Base-by-base conservation (phyloP, 2,113 vertebrate genomes). In the Argyrosomus japonicus region DNA sequence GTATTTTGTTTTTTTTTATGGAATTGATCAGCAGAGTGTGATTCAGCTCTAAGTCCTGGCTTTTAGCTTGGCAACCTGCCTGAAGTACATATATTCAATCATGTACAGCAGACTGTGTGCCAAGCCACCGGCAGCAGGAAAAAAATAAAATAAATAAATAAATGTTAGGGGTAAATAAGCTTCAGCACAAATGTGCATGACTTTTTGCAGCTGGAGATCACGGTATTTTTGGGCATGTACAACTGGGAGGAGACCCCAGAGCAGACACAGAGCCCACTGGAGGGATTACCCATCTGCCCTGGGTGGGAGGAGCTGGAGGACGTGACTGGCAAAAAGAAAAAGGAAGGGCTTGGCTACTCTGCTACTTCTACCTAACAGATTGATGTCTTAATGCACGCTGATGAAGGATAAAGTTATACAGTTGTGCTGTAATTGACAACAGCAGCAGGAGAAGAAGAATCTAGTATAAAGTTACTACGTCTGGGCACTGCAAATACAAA, bases 21-120 rank as follows among this genome's bases (percentile, higher is more conserved):
- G 7, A 47, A 53, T 5, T 53, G 43, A 78, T 73, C 27, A 25
- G 69, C 5, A 25, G 63, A 48, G 27, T 40, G 60, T 67, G 54
- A 68, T 54, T 60, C 47, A 54, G 32, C 54, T 56, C 53, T 17
- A 0, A 48, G 32, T 23, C 8, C 25, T 2, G 4, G 10, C 65
- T 61, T 56, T 56, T n/a, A 40, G 14, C 29, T 43, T 67, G 63
- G 69, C 51, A n/a, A 13, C 47, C 40, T 32, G 64, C 60, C 67
- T 73, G 21, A 68, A 50, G 62, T 63, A 32, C 40, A 74, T 68
- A 63, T 13, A 25, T 57, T 58, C 68, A 73, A 50, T 77, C 60
- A 68, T 11, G 23, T 67, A 54, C 5, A 14, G 48, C 40, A n/a
- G 43, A 21, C 40, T 17, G n/a, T 15, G n/a, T 5, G 60, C 43